Evolutionary conservation across 2,113 vertebrate species (phyloP).

Genomic region (Bubo scandiacus): DNA sequence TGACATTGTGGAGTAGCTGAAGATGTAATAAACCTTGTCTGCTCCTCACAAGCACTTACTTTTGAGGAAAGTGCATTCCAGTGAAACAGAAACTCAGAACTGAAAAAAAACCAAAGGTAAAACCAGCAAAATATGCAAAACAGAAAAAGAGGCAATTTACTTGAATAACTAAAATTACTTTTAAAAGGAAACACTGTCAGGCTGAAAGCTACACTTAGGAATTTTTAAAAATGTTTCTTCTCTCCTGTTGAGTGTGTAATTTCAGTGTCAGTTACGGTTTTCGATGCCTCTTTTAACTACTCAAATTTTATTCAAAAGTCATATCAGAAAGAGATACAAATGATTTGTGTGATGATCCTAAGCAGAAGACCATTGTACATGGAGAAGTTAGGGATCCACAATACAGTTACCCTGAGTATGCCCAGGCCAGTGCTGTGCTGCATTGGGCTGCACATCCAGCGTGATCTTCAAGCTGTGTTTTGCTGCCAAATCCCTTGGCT

Average conservation of each 20-base stretch:
- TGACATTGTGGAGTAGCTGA: background rate
- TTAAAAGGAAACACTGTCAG: background rate
- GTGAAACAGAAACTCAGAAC: background rate
- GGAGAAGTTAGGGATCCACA: background rate
- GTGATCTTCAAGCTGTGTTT: background rate
- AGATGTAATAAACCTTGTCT: background rate
- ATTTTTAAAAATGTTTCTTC: rapidly evolving
- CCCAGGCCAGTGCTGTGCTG: background rate
- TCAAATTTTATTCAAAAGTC: background rate
- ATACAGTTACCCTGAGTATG: background rate
- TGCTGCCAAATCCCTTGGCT: background rate
- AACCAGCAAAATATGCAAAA: background rate
- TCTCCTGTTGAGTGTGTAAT: background rate
- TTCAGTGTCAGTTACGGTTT: background rate
- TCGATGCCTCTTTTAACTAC: background rate
- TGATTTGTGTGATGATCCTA: rapidly evolving
- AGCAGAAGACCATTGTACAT: background rate
- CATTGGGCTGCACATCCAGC: rapidly evolving
- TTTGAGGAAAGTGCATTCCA: background rate
- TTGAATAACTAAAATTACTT: background rate
- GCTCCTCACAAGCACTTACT: background rate
- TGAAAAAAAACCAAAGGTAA: background rate
- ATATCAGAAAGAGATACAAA: background rate
- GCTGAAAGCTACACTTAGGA: background rate
- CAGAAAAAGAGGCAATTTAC: background rate